A percentile compares a stretch with the other conserved stretches of the same genome.
Conservation (phyloP, 1,140 invertebrate species). For the Pararge aegeria region DNA sequence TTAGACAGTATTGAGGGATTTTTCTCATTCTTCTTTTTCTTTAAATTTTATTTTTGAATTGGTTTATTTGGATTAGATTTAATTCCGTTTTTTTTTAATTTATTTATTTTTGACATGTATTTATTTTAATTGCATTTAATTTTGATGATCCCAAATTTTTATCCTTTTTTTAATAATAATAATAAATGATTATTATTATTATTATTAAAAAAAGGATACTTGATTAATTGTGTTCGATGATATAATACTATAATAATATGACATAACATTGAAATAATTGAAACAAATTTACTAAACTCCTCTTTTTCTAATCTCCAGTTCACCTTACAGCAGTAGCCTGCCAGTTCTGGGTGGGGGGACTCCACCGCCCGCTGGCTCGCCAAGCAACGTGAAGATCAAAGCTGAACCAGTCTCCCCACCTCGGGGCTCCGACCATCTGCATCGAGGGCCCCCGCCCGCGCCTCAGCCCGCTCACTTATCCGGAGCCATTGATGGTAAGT, state of each 20-base stretch:
- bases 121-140: no score
- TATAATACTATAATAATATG: background rate
- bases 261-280: background rate
- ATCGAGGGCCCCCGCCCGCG: conserved; percentile 76
- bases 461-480: conserved; percentile 77
- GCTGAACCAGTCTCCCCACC: conserved; percentile 97
- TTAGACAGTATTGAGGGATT: no score
- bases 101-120: no score
- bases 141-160: no score
- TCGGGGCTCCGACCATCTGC: conserved; percentile 73
- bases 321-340: conserved; percentile 81
- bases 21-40: no score
- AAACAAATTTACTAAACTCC: conserved; percentile 9
- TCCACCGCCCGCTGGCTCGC: conserved; percentile 90
- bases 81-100: no score
- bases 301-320: conserved; percentile 9
- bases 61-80: no score
- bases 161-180: no score
- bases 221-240: no score
- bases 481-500: conserved; percentile 70
- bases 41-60: no score
- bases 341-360: conserved; percentile 91
- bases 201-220: no score
- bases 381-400: conserved; percentile 94
- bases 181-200: no score